Percentiles rank a stretch among this genome's conserved stretches.
Evolutionary conservation across 2,113 vertebrate genomes (phyloP).

Genomic region (Otocyon megalotis): DNA sequence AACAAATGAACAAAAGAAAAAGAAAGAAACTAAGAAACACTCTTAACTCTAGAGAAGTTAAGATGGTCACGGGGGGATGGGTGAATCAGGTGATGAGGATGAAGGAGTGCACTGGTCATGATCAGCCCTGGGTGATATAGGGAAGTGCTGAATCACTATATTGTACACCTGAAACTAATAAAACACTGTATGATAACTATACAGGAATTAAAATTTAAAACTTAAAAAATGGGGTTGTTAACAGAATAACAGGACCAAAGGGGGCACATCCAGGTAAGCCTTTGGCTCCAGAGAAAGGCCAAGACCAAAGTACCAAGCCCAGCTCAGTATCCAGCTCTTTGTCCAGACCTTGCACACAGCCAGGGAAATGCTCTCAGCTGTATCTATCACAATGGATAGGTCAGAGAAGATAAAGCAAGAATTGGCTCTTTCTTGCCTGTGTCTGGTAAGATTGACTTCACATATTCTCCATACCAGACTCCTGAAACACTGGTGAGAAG

Average conservation of each 20-base stretch:
- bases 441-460: not conserved
- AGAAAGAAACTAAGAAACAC: not conserved
- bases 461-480: rapidly evolving
- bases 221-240: not conserved
- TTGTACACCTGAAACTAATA: not conserved
- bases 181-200: not conserved
- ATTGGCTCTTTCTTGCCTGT: not conserved
- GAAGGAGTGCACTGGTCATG: too few relatives aligned
- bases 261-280: not conserved
- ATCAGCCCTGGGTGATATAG: not conserved
- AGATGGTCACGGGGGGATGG: not conserved
- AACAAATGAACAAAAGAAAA: not conserved
- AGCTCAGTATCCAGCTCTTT: not conserved
- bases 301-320: not conserved
- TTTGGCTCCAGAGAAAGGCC: not conserved
- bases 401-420: not conserved
- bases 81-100: not conserved
- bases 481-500: not conserved
- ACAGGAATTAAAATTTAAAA: not conserved
- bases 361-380: not conserved
- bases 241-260: not conserved
- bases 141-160: not conserved
- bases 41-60: not conserved
- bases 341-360: not conserved
- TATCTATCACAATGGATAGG: not conserved